phyloP scores from a whole-genome alignment of 2,797 vertebrate genomes.

The Oreochromis mossambicus region DNA sequence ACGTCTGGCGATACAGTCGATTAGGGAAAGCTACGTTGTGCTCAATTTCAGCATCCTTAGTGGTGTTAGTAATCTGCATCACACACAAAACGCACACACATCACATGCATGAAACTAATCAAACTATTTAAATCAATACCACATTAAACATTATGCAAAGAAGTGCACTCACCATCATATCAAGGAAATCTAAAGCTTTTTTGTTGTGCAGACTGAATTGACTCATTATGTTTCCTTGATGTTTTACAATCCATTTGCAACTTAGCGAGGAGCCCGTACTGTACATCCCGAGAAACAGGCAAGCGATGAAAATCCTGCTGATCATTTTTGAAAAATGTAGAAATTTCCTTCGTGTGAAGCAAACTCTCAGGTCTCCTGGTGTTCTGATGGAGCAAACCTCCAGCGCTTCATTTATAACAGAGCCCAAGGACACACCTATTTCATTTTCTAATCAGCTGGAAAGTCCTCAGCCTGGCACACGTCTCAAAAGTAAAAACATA shows the following conservation, averaged over 20 bases:
- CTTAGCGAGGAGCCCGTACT: slow-evolving; percentile 2
- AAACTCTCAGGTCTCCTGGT: fast-evolving
- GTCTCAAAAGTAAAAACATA: not conserved
- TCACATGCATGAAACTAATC: not conserved
- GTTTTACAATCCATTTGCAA: slow-evolving; percentile 25
- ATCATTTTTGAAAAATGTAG: slow-evolving; percentile 17
- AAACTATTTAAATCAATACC: not conserved
- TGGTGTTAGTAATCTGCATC: not conserved
- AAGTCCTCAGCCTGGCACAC: not conserved
- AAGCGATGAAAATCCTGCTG: not conserved
- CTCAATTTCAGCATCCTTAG: not conserved
- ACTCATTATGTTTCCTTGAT: not conserved
- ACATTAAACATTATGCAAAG: not conserved
- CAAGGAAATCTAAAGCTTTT: not conserved
- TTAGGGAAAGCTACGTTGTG: fast-evolving
- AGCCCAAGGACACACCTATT: not conserved
- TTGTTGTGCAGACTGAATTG: not conserved
- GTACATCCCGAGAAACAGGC: slow-evolving; percentile 13
- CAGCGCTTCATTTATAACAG: not conserved
- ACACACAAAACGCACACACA: not conserved
- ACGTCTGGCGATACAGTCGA: fast-evolving
- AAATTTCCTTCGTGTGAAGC: not conserved
- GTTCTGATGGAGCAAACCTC: not conserved
- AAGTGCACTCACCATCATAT: not conserved
- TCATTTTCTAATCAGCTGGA: not conserved